phyloP scores from a whole-genome alignment of 2,888 invertebrate genomes.

The Andrena flavipes region DNA sequence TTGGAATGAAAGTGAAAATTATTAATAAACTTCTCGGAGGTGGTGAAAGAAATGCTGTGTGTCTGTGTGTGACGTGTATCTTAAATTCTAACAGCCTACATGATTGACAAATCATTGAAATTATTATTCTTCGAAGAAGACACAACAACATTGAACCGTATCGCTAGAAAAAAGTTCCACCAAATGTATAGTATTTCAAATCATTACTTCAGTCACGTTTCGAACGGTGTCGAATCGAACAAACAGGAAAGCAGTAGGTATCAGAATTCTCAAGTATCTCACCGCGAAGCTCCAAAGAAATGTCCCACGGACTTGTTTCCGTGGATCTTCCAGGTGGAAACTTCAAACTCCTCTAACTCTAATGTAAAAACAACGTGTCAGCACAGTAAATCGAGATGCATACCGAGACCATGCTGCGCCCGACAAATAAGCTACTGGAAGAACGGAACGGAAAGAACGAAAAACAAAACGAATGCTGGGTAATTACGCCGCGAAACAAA shows the following conservation, averaged over 20 bases:
- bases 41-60: not conserved
- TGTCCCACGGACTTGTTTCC: conserved; percentile 10
- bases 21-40: not conserved
- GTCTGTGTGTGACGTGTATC: not conserved
- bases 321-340: conserved; percentile 14
- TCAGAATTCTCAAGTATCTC: conserved; percentile 18
- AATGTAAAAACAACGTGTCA: conserved; percentile 46
- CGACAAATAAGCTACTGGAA: conserved; percentile 34
- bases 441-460: conserved; percentile 12
- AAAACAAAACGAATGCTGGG: conserved; percentile 1
- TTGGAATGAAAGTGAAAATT: conserved; percentile 2
- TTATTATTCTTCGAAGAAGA: not conserved
- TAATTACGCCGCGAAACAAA: not conserved
- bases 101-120: not conserved
- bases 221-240: not conserved
- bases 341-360: conserved; percentile 46
- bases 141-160: too few species aligned
- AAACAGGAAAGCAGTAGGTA: not conserved
- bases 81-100: not conserved
- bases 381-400: conserved; percentile 46
- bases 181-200: not conserved
- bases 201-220: not conserved
- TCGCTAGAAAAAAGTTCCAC: too few species aligned
- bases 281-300: conserved; percentile 3
- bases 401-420: conserved; percentile 57